Evolutionary conservation across 2,888 invertebrate species (phyloP).

Genomic region (Oxystoma pomonae): DNA sequence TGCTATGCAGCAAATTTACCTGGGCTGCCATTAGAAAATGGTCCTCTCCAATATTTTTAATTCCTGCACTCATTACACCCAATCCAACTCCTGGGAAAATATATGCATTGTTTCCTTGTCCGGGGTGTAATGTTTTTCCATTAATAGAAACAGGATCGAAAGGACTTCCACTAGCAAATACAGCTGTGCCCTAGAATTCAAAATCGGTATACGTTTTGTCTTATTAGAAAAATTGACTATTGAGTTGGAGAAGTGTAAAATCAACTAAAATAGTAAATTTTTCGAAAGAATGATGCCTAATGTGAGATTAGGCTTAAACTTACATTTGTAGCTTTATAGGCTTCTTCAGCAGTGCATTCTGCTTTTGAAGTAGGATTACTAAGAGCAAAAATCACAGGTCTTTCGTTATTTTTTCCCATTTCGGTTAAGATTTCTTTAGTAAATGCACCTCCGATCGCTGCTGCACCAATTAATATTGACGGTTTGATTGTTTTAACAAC

Average conservation of each 20-base stretch:
- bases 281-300: too few relatives aligned
- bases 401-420: slow-evolving; percentile 80
- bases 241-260: too few relatives aligned
- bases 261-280: neutral
- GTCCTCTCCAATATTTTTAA: slow-evolving; percentile 86
- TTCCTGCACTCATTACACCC: slow-evolving; percentile 89
- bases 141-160: slow-evolving; percentile 81
- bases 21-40: slow-evolving; percentile 88
- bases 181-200: slow-evolving; percentile 72
- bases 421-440: slow-evolving; percentile 77
- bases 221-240: too few relatives aligned
- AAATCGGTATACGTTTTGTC: too few relatives aligned
- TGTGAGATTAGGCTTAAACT: too few relatives aligned
- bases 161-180: slow-evolving; percentile 97
- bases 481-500: slow-evolving; percentile 81
- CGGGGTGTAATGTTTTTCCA: slow-evolving; percentile 79
- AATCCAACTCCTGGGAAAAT: slow-evolving; percentile 96
- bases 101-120: slow-evolving; percentile 97
- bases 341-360: slow-evolving; percentile 99
- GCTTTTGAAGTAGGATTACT: slow-evolving; percentile 98
- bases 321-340: slow-evolving; percentile 83
- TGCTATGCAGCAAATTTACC: slow-evolving; percentile 40
- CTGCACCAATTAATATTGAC: slow-evolving; percentile 86
- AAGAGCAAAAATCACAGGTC: slow-evolving; percentile 94
- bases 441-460: slow-evolving; percentile 93